These are phyloP conservation scores for Phthorimaea operculella DNA, from an alignment of 1,140 invertebrate species.

Conservation along the genomic window DNA sequence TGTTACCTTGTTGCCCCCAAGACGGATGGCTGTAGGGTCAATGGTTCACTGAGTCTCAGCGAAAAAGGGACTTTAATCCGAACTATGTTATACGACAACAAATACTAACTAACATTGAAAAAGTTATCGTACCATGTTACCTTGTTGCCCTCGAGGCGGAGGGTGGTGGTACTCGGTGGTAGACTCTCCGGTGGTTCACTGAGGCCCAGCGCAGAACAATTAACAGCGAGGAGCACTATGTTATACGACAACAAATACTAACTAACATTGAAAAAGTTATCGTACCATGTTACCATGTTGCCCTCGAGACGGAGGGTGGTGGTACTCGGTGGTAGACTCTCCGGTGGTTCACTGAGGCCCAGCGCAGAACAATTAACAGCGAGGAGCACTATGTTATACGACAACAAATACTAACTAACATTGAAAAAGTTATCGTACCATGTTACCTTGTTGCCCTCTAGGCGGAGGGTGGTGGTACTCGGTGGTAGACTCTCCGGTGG, in stretches of 20 bases:
- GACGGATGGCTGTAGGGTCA: conserved; percentile 64
- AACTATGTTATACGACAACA: no score
- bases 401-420: conserved; percentile 12
- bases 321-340: conserved; percentile 32
- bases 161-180: conserved; percentile 65
- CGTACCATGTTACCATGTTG: no score
- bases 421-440: conserved; percentile 26
- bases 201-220: conserved; percentile 40
- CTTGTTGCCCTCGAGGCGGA: conserved; percentile 68
- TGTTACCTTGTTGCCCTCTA: conserved; percentile 69
- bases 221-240: no score
- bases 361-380: no score
- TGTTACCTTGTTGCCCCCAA: conserved; percentile 69
- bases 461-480: conserved; percentile 64
- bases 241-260: no score
- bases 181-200: conserved; percentile 53
- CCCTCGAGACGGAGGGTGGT: conserved; percentile 53
- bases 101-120: no score
- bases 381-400: no score
- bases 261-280: no score
- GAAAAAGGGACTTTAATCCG: no score
- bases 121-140: conserved; percentile 31
- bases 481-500: conserved; percentile 63
- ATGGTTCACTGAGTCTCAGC: no score
- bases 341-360: no score